Evolutionary conservation across 2,888 invertebrate species (phyloP).

Genomic region (Seira musarum): DNA sequence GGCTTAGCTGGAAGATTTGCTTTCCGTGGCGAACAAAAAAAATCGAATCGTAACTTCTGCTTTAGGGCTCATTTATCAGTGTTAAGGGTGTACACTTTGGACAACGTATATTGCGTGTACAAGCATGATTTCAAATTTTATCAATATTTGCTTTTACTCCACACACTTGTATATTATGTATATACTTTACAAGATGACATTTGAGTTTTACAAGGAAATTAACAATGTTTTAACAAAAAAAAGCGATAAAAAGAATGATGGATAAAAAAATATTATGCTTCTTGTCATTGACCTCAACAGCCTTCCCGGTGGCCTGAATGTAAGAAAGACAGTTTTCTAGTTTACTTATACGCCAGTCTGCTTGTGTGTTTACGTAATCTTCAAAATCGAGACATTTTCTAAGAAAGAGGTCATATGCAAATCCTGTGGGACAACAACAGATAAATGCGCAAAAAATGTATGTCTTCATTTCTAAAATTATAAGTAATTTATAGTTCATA

Average conservation of each 20-base stretch:
- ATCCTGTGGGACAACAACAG: too few relatives aligned
- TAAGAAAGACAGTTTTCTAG: too few relatives aligned
- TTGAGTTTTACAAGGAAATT: not conserved
- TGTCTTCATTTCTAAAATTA: too few relatives aligned
- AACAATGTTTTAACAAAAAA: not conserved
- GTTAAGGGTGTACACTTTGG: not conserved
- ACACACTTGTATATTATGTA: not conserved
- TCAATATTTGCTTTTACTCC: not conserved
- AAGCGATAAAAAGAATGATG: not conserved
- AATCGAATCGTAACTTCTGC: slow-evolving; percentile 41
- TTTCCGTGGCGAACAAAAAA: slow-evolving; percentile 27
- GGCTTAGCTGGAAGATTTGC: slow-evolving; percentile 53
- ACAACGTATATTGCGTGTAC: not conserved
- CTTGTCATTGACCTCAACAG: slow-evolving; percentile 41
- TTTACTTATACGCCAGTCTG: too few relatives aligned
- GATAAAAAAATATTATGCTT: not conserved
- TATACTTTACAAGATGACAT: not conserved
- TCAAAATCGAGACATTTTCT: too few relatives aligned
- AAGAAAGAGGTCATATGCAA: too few relatives aligned
- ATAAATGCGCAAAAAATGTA: too few relatives aligned
- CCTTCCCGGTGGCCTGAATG: slow-evolving; percentile 35
- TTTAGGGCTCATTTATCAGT: slow-evolving; percentile 38
- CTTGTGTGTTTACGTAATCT: too few relatives aligned
- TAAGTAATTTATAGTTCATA: too few relatives aligned
- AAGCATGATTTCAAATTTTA: not conserved